These are phyloP conservation scores for Amphibalanus amphitrite DNA, from an alignment of 1,140 invertebrate genomes.

Conservation along the genomic window DNA sequence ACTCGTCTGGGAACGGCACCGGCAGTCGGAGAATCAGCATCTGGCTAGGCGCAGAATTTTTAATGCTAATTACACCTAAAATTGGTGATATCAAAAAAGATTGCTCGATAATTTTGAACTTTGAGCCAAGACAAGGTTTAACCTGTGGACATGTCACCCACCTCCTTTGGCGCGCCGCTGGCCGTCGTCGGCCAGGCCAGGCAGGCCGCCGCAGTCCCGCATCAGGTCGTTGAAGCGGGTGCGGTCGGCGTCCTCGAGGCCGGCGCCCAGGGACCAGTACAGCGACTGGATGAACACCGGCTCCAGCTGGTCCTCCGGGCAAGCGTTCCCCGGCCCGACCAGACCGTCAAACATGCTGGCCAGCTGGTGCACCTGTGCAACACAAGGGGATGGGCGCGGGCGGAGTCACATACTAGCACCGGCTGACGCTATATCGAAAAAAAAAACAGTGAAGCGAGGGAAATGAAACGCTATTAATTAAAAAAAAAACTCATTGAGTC, in stretches of 20 bases:
- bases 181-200: background rate
- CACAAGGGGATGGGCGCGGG: too few species aligned
- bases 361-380: background rate
- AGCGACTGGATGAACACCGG: conserved; percentile 54
- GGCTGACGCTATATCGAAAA: too few species aligned
- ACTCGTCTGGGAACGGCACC: background rate
- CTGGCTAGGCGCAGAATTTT: too few species aligned
- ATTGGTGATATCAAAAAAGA: too few species aligned
- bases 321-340: background rate
- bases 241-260: conserved; percentile 46
- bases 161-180: background rate
- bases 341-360: background rate
- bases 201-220: conserved; percentile 34
- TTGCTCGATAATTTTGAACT: too few species aligned
- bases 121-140: too few species aligned
- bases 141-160: background rate
- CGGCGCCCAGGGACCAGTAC: conserved; percentile 67
- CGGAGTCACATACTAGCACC: too few species aligned
- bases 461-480: too few species aligned
- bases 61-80: too few species aligned
- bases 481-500: too few species aligned
- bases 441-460: too few species aligned
- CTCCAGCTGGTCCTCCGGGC: conserved; percentile 32
- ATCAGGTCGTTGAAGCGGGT: conserved; percentile 57
- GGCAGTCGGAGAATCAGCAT: too few species aligned